phyloP scores from a whole-genome alignment of 1,140 invertebrate genomes.

The Daktulosphaira vitifoliae region DNA sequence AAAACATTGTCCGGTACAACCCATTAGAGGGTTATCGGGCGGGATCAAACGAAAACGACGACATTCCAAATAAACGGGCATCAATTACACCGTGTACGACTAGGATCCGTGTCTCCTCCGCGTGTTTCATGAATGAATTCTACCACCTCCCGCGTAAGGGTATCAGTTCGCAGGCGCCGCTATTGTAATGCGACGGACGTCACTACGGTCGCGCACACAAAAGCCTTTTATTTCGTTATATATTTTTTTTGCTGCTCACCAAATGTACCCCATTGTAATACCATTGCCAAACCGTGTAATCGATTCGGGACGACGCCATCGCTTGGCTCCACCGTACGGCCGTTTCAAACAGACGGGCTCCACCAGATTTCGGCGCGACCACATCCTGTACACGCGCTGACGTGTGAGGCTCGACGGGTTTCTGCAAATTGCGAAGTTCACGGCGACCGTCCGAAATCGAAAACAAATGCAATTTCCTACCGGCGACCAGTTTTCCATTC shows the following conservation, averaged over 20 bases:
- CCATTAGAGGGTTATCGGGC: constrained; percentile 18
- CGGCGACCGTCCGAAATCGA: no score
- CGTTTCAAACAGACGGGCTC: background rate
- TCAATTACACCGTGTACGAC: background rate
- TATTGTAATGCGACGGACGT: constrained; percentile 21
- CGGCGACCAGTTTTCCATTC: no score
- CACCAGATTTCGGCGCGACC: background rate
- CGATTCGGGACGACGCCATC: constrained; percentile 11
- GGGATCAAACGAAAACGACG: background rate
- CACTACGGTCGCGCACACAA: background rate
- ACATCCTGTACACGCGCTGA: background rate
- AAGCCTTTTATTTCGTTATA: background rate
- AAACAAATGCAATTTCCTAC: no score
- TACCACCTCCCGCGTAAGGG: constrained; percentile 8
- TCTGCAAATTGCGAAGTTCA: no score
- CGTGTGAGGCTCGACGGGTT: no score
- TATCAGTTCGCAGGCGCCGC: constrained; percentile 25
- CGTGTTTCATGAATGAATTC: constrained; percentile 6
- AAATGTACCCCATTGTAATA: background rate
- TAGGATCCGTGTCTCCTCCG: background rate
- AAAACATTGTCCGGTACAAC: constrained; percentile 19
- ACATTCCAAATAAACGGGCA: constrained; percentile 14
- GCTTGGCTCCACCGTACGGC: background rate
- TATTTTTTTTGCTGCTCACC: background rate
- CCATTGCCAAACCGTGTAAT: constrained; percentile 8